Conservation (phyloP, 1,140 invertebrate genomes). For the Caenorhabditis brenneri region DNA sequence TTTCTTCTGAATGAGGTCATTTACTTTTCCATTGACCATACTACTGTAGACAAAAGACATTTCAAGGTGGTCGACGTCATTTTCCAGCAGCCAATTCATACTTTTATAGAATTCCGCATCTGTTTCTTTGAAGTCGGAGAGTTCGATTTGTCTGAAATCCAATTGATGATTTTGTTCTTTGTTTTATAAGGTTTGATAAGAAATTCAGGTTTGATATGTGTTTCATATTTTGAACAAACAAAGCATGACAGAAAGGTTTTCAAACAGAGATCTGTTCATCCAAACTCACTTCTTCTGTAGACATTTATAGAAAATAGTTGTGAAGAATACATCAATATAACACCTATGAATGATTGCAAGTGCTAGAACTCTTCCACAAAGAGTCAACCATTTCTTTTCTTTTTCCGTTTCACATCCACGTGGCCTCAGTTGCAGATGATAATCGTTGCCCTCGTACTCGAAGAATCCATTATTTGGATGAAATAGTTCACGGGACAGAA, state of each 20-base stretch:
- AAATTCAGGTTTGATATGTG: no score
- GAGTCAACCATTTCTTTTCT: slow-evolving; percentile 10
- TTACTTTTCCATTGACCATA: slow-evolving; percentile 31
- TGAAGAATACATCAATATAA: slow-evolving; percentile 28
- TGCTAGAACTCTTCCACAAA: slow-evolving; percentile 14
- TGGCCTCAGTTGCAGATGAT: slow-evolving; percentile 36
- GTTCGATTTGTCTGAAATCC: slow-evolving; percentile 1
- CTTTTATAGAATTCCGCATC: slow-evolving; percentile 25
- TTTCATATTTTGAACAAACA: no score
- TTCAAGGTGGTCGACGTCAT: slow-evolving; percentile 16
- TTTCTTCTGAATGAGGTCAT: background rate
- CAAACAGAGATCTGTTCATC: background rate
- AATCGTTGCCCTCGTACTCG: slow-evolving; percentile 19
- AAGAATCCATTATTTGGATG: slow-evolving; percentile 30
- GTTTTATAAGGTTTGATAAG: background rate
- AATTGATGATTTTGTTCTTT: no score
- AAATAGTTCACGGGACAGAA: slow-evolving; percentile 12
- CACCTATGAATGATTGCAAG: slow-evolving; percentile 1
- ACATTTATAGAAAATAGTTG: slow-evolving; percentile 5
- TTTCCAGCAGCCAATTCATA: slow-evolving; percentile 33
- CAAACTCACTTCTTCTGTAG: background rate
- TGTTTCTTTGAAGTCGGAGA: slow-evolving; percentile 1
- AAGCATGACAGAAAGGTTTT: background rate
- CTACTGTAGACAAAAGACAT: slow-evolving; percentile 34
- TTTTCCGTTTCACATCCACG: slow-evolving; percentile 32